Conservation (phyloP, 1,140 invertebrate species). For the Drosophila seguyi region DNA sequence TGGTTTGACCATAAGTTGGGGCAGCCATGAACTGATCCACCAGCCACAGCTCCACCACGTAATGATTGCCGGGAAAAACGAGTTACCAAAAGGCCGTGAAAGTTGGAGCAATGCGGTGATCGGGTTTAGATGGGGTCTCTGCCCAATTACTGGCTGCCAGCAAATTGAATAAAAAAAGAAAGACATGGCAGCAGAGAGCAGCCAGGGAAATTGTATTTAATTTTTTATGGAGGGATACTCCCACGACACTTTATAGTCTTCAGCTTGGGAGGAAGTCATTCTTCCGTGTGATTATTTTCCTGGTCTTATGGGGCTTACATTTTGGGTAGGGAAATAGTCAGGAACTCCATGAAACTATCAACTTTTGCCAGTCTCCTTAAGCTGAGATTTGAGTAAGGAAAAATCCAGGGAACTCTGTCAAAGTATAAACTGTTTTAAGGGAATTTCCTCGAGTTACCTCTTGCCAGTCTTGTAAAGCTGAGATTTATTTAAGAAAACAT, state of each 20-base stretch:
- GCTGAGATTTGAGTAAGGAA: too few species aligned
- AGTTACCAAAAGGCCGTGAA: constrained; percentile 43
- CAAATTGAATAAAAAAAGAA: constrained; percentile 6
- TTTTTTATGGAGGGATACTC: constrained; percentile 29
- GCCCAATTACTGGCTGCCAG: constrained; percentile 41
- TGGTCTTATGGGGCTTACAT: neutral
- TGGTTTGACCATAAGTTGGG: constrained; percentile 42
- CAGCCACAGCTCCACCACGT: constrained; percentile 20
- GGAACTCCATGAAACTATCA: too few species aligned
- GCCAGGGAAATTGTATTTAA: constrained; percentile 1
- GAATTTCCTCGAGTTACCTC: too few species aligned
- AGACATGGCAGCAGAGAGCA: neutral
- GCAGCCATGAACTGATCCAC: constrained; percentile 34
- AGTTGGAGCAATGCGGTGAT: constrained; percentile 36
- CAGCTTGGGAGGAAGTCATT: neutral
- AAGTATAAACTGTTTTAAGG: too few species aligned
- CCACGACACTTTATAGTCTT: constrained; percentile 5
- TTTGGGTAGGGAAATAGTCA: neutral
- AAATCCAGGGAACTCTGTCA: too few species aligned
- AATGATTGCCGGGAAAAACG: constrained; percentile 33
- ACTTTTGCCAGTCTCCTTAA: too few species aligned
- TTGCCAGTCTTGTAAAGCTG: too few species aligned
- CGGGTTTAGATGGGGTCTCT: constrained; percentile 29
- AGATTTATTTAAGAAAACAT: too few species aligned
- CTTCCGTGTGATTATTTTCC: constrained; percentile 21